phyloP scores from a whole-genome alignment of 2,113 vertebrate genomes.

The Murina feae region DNA sequence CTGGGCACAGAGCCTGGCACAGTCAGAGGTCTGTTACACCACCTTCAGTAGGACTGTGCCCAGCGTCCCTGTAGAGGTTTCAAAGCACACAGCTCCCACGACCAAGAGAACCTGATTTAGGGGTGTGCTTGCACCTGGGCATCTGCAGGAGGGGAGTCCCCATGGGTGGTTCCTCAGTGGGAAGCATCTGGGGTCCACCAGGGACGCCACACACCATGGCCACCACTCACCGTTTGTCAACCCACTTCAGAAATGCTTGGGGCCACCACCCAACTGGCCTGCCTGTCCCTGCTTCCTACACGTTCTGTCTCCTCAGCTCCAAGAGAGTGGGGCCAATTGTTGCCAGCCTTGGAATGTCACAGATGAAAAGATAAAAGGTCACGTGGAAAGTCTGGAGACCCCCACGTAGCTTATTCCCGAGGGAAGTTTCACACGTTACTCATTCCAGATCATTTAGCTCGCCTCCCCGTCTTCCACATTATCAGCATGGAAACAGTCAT shows the following conservation, averaged over 20 bases:
- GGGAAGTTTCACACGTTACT: neutral
- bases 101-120: neutral
- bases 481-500: neutral
- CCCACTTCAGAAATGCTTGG: neutral
- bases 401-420: neutral
- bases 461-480: neutral
- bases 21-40: fast-evolving
- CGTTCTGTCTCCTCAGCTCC: neutral
- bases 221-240: fast-evolving
- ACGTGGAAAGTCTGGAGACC: fast-evolving
- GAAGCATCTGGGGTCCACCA: fast-evolving
- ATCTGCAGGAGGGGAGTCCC: fast-evolving
- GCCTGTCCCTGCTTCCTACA: fast-evolving
- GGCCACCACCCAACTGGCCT: fast-evolving
- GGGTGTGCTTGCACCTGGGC: too few relatives aligned
- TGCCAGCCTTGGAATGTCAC: neutral
- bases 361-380: neutral
- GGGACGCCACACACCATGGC: fast-evolving
- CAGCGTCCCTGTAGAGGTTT: neutral
- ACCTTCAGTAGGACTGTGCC: neutral
- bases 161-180: fast-evolving
- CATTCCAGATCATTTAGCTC: neutral
- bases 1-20: neutral
- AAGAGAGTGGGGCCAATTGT: fast-evolving
- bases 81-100: neutral